A percentile compares a stretch with the other conserved stretches of the same genome.
These are phyloP conservation scores for Orbicella faveolata DNA, from an alignment of 64 coral and sea anemone genomes.

Conservation along the genomic window DNA sequence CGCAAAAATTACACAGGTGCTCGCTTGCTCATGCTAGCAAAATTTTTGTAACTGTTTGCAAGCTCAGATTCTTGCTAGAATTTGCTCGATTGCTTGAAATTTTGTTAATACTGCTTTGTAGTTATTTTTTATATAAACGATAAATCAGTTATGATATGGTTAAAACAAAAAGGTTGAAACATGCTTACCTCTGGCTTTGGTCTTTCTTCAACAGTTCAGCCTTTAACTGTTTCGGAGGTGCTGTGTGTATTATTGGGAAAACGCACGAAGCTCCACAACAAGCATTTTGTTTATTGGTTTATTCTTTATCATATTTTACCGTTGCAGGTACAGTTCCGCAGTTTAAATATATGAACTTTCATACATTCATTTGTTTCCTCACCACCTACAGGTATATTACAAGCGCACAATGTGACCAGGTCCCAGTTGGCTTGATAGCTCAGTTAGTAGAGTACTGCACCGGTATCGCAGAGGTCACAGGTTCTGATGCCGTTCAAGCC, in stretches of 20 bases:
- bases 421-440: neutral
- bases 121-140: no score
- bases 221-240: conserved; percentile 28
- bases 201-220: conserved; percentile 34
- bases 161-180: conserved; percentile 30
- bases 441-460: neutral
- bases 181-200: conserved; percentile 39
- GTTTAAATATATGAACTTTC: conserved; percentile 26
- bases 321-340: conserved; percentile 16
- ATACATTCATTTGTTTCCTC: conserved; percentile 25
- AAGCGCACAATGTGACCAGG: neutral
- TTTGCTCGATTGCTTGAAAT: no score
- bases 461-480: neutral
- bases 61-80: no score
- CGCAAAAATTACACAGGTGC: no score
- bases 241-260: conserved; percentile 16
- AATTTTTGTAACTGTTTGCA: no score
- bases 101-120: no score
- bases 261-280: neutral
- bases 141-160: conserved; percentile 5
- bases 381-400: conserved; percentile 10
- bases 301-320: neutral
- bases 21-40: no score
- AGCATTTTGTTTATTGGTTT: neutral
- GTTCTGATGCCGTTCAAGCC: neutral